A percentile compares a stretch with the other conserved stretches of the same genome.
phyloP scores from a whole-genome alignment of 2,113 vertebrate species.

The Bubo bubo region DNA sequence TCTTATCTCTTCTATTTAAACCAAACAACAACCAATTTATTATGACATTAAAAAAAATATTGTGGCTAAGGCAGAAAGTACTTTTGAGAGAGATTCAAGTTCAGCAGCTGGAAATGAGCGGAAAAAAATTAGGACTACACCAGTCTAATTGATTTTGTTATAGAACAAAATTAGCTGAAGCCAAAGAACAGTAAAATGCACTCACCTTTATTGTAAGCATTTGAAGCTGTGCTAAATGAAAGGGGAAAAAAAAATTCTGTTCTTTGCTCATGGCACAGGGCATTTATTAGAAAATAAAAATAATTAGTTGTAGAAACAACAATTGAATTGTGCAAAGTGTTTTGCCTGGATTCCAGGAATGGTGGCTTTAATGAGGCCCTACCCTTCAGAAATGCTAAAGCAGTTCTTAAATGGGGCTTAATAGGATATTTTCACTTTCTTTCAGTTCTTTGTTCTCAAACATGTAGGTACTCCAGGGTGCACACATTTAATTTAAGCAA shows the following conservation, averaged over 20 bases:
- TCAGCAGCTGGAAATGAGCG: conserved; percentile 67
- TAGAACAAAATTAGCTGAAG: conserved; percentile 68
- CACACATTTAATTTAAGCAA: conserved; percentile 20
- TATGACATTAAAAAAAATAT: conserved; percentile 70
- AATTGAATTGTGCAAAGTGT: conserved; percentile 79
- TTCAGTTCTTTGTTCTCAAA: conserved; percentile 43
- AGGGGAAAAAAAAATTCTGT: background rate
- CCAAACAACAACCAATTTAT: conserved; percentile 70
- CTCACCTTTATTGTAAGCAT: conserved; percentile 66
- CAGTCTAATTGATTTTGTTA: conserved; percentile 79
- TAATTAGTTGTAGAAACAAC: conserved; percentile 84
- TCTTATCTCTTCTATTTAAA: conserved; percentile 67
- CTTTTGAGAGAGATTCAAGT: conserved; percentile 75
- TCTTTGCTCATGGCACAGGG: conserved; percentile 59
- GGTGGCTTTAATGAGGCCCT: conserved; percentile 77
- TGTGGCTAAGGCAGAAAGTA: conserved; percentile 59
- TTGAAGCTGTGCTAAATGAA: conserved; percentile 67
- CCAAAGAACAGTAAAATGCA: conserved; percentile 67
- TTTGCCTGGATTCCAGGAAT: conserved; percentile 81
- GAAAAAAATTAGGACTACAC: conserved; percentile 53
- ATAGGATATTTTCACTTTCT: conserved; percentile 53
- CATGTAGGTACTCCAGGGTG: background rate
- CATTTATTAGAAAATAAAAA: conserved; percentile 79
- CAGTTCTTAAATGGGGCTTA: conserved; percentile 37
- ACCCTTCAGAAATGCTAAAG: conserved; percentile 55